Evolutionary conservation across 2,888 invertebrate species (phyloP), one percentile per base, ranked within the genome.

Genomic region (Disparrhopalites patrizii): DNA sequence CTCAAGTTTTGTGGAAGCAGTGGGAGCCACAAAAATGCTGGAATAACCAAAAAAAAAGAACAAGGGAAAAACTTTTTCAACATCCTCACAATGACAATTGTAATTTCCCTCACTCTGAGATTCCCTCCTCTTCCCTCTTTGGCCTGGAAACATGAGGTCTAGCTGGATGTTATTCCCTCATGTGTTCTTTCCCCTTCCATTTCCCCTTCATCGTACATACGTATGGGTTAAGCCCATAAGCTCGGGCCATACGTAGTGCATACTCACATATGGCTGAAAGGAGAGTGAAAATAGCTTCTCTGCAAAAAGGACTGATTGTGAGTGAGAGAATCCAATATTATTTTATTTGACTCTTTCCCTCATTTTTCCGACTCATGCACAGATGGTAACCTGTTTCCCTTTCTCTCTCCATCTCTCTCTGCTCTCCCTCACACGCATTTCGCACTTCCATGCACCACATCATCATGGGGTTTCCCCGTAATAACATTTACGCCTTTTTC

Each of bases 251-350:
- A n/a, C n/a, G n/a, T n/a, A n/a, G n/a, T n/a, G n/a, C n/a, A n/a
- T n/a, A n/a, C n/a, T n/a, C n/a, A n/a, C n/a, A n/a, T 43, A 43
- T 10, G 8, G 7, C 5, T 43, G 43, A 15, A 15, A 43, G 20
- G 43, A 18, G 43, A 15, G 43, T 43, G 66, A 67, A n/a, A n/a
- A n/a, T n/a, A n/a, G n/a, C n/a, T n/a, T n/a, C n/a, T n/a, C n/a
- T n/a, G n/a, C n/a, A n/a, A n/a, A n/a, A n/a, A n/a, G n/a, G n/a
- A n/a, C n/a, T n/a, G n/a, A n/a, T n/a, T n/a, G n/a, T n/a, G n/a
- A n/a, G n/a, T n/a, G n/a, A n/a, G n/a, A n/a, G 51, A 65, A 62
- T 50, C 54, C 60, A 65, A 66, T 68, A 68, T 68, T 68, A 65
- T 68, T 68, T 68, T 68, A 68, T 68, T 62, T 52, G 62, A 50